Percentiles rank a stretch among this genome's conserved stretches.
Conservation (phyloP, 2,797 vertebrate species). For the Protonibea diacanthus region DNA sequence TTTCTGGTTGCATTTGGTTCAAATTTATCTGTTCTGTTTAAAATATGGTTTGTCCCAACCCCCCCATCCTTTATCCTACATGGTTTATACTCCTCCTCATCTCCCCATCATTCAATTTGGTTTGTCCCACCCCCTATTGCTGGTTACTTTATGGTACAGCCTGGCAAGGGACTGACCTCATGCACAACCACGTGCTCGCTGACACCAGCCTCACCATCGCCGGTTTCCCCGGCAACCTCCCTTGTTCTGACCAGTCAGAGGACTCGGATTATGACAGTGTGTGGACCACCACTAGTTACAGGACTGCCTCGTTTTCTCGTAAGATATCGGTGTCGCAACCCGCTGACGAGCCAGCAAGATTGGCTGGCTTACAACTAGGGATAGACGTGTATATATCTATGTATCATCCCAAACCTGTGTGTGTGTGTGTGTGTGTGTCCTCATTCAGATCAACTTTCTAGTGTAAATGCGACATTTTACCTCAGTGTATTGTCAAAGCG, state of each 20-base stretch:
- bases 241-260: conserved; percentile 93
- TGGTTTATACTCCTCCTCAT: conserved; percentile 42
- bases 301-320: conserved; percentile 96
- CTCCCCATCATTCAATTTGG: conserved; percentile 32
- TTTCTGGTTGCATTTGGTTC: conserved; percentile 17
- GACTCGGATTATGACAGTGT: conserved; percentile 99
- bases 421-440: conserved; percentile 1
- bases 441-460: not conserved
- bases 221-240: conserved; percentile 90
- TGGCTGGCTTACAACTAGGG: not conserved
- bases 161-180: conserved; percentile 99
- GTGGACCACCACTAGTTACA: conserved; percentile 98
- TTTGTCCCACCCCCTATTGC: conserved; percentile 35
- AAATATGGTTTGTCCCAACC: conserved; percentile 42
- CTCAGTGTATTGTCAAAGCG: not conserved
- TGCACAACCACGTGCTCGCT: conserved; percentile 99
- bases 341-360: not conserved
- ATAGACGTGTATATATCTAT: not conserved
- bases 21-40: conserved; percentile 26
- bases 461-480: not conserved
- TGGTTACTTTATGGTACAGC: conserved; percentile 81
- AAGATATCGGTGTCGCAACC: conserved; percentile 82
- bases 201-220: conserved; percentile 91
- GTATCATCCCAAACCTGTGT: conserved; percentile 4
- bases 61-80: conserved; percentile 27